phyloP scores from a whole-genome alignment of 2,797 vertebrate genomes.

The Ficedula albicollis region DNA sequence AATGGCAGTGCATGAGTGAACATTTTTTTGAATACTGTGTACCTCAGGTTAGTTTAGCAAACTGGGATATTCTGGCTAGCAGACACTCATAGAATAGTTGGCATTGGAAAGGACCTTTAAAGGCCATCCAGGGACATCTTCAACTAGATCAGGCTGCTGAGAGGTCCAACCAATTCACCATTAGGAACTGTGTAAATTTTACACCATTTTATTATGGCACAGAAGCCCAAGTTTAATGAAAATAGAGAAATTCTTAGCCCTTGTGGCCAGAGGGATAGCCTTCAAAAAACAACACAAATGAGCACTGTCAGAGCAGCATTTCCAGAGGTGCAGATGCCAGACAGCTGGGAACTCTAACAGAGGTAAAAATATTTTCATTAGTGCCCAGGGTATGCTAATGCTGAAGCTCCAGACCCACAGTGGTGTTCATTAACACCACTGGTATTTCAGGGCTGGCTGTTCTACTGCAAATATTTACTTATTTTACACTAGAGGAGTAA shows the following conservation, averaged over 20 bases:
- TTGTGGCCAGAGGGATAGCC: not conserved
- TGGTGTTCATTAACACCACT: not conserved
- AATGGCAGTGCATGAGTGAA: accelerated
- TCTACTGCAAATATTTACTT: not conserved
- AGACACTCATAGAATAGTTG: not conserved
- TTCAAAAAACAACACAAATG: not conserved
- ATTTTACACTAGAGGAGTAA: not conserved
- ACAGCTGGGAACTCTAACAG: not conserved
- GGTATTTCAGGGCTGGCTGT: not conserved
- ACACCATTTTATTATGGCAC: not conserved
- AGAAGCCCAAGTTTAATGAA: not conserved
- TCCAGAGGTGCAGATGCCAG: not conserved
- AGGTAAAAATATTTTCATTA: not conserved
- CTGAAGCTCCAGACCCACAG: not conserved
- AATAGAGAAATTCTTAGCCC: not conserved
- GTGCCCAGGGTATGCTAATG: not conserved
- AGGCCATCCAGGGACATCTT: not conserved
- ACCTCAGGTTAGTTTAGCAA: not conserved
- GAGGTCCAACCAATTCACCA: not conserved
- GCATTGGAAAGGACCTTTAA: not conserved
- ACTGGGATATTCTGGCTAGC: not conserved
- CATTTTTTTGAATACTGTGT: too few relatives aligned
- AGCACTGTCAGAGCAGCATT: not conserved
- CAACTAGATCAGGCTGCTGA: not conserved
- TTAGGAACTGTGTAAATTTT: not conserved